These are phyloP conservation scores for Oedothorax gibbosus DNA, from an alignment of 1,140 invertebrate genomes.

Conservation along the genomic window DNA sequence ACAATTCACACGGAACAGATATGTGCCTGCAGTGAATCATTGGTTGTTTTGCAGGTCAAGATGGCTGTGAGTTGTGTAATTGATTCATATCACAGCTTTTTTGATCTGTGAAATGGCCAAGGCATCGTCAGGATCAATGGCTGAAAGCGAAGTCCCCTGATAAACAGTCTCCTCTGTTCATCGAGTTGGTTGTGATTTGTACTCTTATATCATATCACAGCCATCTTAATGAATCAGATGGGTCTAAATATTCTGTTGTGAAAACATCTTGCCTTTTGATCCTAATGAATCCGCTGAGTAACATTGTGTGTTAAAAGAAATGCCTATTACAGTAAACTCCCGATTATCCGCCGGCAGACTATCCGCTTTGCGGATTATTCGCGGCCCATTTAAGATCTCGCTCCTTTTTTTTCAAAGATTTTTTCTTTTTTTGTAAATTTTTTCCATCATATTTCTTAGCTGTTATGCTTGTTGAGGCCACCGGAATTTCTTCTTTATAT, in stretches of 20 bases:
- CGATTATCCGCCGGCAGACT: too few species aligned
- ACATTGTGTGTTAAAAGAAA: too few species aligned
- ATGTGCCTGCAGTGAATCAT: neutral
- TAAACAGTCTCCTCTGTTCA: slow-evolving; percentile 39
- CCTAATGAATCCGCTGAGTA: too few species aligned
- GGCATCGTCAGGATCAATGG: neutral
- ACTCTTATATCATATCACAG: slow-evolving; percentile 67
- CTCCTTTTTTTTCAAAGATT: too few species aligned
- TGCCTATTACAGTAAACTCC: too few species aligned
- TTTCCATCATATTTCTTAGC: too few species aligned
- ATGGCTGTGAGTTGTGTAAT: slow-evolving; percentile 57
- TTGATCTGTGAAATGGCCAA: slow-evolving; percentile 52
- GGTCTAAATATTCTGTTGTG: neutral
- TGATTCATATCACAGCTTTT: slow-evolving; percentile 63
- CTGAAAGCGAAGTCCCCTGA: neutral
- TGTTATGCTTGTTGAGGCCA: too few species aligned
- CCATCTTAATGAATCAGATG: slow-evolving; percentile 67
- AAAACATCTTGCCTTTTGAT: too few species aligned
- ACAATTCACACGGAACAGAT: neutral
- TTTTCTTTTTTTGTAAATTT: too few species aligned
- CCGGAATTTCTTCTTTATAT: too few species aligned
- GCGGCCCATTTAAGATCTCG: too few species aligned
- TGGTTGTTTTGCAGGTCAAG: slow-evolving; percentile 49
- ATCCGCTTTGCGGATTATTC: too few species aligned
- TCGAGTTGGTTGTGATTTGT: slow-evolving; percentile 67